Conservation (phyloP, 2,888 invertebrate species). For the Lissonota sp. region DNA sequence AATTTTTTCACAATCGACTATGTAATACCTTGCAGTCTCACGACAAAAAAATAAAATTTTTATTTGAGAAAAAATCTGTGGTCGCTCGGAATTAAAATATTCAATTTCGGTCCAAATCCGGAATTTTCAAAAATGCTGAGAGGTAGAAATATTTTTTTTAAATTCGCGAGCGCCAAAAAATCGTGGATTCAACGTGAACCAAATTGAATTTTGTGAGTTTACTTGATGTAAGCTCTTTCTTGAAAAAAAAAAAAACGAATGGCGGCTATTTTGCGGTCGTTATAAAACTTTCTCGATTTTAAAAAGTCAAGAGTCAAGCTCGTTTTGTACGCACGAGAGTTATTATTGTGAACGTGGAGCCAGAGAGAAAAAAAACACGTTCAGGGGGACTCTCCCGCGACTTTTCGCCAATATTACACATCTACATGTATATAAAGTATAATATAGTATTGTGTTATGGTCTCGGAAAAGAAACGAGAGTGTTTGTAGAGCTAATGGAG, state of each 20-base stretch:
- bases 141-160: too few relatives aligned
- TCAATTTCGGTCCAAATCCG: too few relatives aligned
- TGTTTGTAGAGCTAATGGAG: constrained; percentile 66
- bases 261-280: not conserved
- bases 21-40: too few relatives aligned
- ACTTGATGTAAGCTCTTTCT: not conserved
- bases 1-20: too few relatives aligned
- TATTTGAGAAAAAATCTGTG: too few relatives aligned
- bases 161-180: too few relatives aligned
- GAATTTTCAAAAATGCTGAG: too few relatives aligned
- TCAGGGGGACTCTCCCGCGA: constrained; percentile 29
- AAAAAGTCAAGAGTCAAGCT: constrained; percentile 40
- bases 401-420: constrained; percentile 44
- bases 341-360: constrained; percentile 49
- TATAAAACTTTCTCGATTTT: constrained; percentile 51
- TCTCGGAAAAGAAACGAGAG: constrained; percentile 33
- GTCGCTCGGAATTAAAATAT: too few relatives aligned
- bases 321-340: constrained; percentile 19
- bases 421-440: constrained; percentile 8
- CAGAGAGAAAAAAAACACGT: constrained; percentile 6
- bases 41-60: too few relatives aligned
- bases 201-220: too few relatives aligned
- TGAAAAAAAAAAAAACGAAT: not conserved
- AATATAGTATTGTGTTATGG: constrained; percentile 13
- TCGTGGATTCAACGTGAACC: too few relatives aligned